Percentiles rank a stretch among this genome's conserved stretches.
Evolutionary conservation across 2,113 vertebrate genomes (phyloP).

Genomic region (Noturus placidus): DNA sequence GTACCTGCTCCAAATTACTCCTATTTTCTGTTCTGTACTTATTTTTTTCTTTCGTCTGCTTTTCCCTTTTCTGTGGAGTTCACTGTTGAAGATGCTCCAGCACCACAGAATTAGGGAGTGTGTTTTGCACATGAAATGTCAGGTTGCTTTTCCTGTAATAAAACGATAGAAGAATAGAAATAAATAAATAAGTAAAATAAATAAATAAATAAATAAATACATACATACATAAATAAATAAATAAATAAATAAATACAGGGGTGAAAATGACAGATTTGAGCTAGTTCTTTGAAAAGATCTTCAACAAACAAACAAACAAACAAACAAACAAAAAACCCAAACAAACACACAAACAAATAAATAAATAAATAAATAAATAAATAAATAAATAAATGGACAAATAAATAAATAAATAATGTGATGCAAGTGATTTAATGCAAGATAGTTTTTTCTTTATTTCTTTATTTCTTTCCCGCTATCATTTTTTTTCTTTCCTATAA

Average conservation of each 20-base stretch:
- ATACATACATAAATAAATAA: background rate
- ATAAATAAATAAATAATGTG: background rate
- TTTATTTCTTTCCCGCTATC: too few species aligned
- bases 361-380: too few species aligned
- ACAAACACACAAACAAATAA: too few species aligned
- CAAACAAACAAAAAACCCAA: too few species aligned
- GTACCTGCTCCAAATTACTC: constrained; percentile 38
- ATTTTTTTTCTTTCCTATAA: too few species aligned
- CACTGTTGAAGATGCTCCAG: background rate
- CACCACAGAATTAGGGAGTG: background rate
- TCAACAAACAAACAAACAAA: too few species aligned
- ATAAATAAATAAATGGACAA: too few species aligned
- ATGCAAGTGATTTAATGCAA: too few species aligned
- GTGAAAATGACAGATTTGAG: background rate
- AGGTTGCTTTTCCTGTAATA: background rate
- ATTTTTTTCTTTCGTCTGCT: background rate
- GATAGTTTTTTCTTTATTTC: too few species aligned
- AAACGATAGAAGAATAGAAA: background rate
- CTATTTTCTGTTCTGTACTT: background rate
- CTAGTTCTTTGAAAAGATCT: background rate
- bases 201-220: background rate
- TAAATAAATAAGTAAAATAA: background rate
- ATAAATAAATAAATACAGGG: background rate
- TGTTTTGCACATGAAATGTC: background rate
- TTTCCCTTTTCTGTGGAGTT: background rate